Evolutionary conservation across 1,140 invertebrate species (phyloP), one percentile per base, ranked within the genome.

Genomic region (Araneus ventricosus): DNA sequence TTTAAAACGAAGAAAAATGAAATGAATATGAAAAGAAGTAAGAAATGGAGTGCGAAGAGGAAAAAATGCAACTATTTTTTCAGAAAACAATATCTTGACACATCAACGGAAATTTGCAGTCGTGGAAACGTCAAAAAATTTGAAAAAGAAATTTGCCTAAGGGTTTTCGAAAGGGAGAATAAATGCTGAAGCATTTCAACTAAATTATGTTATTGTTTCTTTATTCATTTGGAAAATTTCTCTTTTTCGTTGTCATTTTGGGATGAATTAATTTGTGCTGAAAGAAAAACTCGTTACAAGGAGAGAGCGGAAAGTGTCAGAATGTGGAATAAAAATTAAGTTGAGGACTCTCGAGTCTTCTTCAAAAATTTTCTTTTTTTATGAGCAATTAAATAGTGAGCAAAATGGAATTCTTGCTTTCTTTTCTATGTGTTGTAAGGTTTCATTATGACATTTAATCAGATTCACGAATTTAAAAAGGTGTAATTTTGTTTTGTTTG

Each of bases 131-230:
- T 20, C 30, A 20, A 20, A 22, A 37, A 34, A 75, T 75, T 63
- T 75, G 27, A 75, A 75, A 75, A 75, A 75, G 14, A 37, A 6
- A 2, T 20, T 34, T 22, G 17, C 70, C 30, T 37, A 75, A 17
- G 30, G 27, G 2, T 37, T 75, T 20, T 34, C 5, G 70, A 20
- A 5, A 70, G 6, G 6, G 20, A 20, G 6, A 75, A 75, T 34
- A 17, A 75, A 30, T 30, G 14, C 17, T 75, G 30, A 75, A 75
- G 20, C 17, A 75, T 34, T 37, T 75, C 30, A 34, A 75, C 70
- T 4, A 75, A 75, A 75, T 75, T 75, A 34, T 75, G 70, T 75
- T 75, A 75, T 75, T 34, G 34, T 75, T 75, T 75, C 70, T 75
- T 37, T 37, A 37, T 75, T 75, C 34, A 17, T 5, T 6, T 5